Base-by-base conservation (phyloP, 2,797 vertebrate species). In the Geotrypetes seraphini region DNA sequence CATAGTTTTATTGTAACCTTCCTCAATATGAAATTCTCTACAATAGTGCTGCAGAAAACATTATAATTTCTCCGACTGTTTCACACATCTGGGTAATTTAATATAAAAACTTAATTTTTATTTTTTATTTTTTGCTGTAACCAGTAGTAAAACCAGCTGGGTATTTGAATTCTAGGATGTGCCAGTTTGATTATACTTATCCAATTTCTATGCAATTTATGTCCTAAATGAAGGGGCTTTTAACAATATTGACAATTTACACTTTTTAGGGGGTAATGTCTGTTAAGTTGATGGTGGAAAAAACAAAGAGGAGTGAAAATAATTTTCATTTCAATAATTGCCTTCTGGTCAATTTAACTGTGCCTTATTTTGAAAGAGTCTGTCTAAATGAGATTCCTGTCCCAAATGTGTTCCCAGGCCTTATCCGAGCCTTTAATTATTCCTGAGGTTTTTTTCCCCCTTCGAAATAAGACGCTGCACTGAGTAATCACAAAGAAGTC, bases 401-500 rank as follows among this genome's bases (percentile, higher is more conserved):
- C 86, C 79, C 85, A 85, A 86, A 87, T 84, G 82, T 88, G 84
- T 95, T 95, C 91, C 90, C 89, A 87, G 84, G 87, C 89, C 83
- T 78, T 82, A 84, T 76, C 84, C 77, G 81, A 74, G 69, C 78
- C 87, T 88, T 87, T 98, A 91, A 96, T 97, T 97, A 97, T 97
- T 92, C 89, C 86, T 68, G 77, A 85, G 81, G 30, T 79, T 70
- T 78, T 64, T 70, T 79, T 79, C 70, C 87, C 84, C 84, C 81
- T 90, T 84, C 81, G 79, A 82, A 83, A 85, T 93, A 90, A 93
- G 95, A 98, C 91, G 92, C 92, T 91, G 91, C 90, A 86, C 81
- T 96, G 92, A 86, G 79, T 92, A 86, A 90, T 90, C 89, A 99
- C 93, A 99, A 96, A 96, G 90, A 91, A 91, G 84, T 84, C 89